phyloP scores from a whole-genome alignment of 2,888 invertebrate genomes.

The Drosophila hamatofila region DNA sequence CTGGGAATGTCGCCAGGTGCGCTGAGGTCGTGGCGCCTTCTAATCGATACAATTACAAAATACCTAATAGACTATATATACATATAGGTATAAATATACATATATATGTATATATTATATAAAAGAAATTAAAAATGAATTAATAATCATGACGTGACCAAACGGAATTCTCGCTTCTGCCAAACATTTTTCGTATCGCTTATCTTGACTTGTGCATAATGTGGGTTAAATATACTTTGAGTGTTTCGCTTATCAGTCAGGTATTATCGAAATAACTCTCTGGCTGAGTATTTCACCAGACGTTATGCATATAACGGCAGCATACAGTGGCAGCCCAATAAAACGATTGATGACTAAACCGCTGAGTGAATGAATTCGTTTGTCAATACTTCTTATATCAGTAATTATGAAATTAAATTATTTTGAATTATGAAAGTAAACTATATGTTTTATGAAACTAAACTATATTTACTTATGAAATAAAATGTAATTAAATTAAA shows the following conservation, averaged over 20 bases:
- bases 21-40: slow-evolving; percentile 7
- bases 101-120: too few relatives aligned
- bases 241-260: slow-evolving; percentile 29
- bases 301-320: neutral
- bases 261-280: slow-evolving; percentile 18
- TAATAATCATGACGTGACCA: slow-evolving; percentile 30
- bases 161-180: neutral
- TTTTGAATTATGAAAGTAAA: neutral
- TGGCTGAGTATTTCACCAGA: slow-evolving; percentile 33
- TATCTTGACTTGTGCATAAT: neutral
- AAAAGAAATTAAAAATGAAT: slow-evolving; percentile 26
- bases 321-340: neutral
- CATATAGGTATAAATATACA: too few relatives aligned
- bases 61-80: neutral
- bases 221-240: slow-evolving; percentile 4
- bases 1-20: slow-evolving; percentile 42
- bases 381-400: too few relatives aligned
- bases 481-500: too few relatives aligned
- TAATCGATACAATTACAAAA: slow-evolving; percentile 22
- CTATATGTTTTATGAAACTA: too few relatives aligned
- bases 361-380: too few relatives aligned
- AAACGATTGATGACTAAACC: too few relatives aligned
- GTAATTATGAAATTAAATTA: too few relatives aligned
- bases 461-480: too few relatives aligned
- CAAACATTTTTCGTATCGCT: neutral